A percentile compares a stretch with the other conserved stretches of the same genome.
phyloP scores from a whole-genome alignment of 1,140 invertebrate genomes.

The Formica selysi region DNA sequence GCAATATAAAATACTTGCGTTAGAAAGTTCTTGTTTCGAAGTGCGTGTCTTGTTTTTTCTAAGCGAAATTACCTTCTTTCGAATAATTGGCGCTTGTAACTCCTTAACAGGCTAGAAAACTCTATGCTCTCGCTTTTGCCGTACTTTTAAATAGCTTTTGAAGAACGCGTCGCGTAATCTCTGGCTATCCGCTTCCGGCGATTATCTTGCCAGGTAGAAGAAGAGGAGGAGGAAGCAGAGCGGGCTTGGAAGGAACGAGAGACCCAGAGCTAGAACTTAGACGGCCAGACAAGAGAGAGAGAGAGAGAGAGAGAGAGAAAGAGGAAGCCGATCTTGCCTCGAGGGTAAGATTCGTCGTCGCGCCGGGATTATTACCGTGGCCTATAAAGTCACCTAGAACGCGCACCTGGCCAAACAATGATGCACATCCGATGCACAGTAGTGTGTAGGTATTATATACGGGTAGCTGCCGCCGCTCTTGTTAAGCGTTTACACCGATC shows the following conservation, averaged over 20 bases:
- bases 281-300: not conserved
- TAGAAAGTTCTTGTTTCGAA: conserved; percentile 2
- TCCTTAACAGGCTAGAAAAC: conserved; percentile 19
- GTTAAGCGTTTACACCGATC: conserved; percentile 62
- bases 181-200: not conserved
- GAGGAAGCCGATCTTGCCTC: not conserved
- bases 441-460: conserved; percentile 17
- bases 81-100: conserved; percentile 12
- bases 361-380: conserved; percentile 33
- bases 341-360: not conserved
- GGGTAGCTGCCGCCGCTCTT: conserved; percentile 28
- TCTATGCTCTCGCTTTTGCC: not conserved
- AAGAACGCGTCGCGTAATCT: conserved; percentile 3
- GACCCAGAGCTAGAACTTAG: too few relatives aligned
- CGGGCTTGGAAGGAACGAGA: not conserved
- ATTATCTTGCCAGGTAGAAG: conserved; percentile 21
- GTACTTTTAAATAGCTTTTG: conserved; percentile 21
- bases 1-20: conserved; percentile 28
- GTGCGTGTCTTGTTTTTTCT: conserved; percentile 27
- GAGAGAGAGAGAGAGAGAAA: not conserved
- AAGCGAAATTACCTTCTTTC: conserved; percentile 19
- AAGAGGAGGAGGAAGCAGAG: not conserved
- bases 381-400: conserved; percentile 41
- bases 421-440: not conserved
- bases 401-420: conserved; percentile 43